These are phyloP conservation scores for Odontothrips loti DNA, from an alignment of 2,888 invertebrate genomes.

Conservation along the genomic window DNA sequence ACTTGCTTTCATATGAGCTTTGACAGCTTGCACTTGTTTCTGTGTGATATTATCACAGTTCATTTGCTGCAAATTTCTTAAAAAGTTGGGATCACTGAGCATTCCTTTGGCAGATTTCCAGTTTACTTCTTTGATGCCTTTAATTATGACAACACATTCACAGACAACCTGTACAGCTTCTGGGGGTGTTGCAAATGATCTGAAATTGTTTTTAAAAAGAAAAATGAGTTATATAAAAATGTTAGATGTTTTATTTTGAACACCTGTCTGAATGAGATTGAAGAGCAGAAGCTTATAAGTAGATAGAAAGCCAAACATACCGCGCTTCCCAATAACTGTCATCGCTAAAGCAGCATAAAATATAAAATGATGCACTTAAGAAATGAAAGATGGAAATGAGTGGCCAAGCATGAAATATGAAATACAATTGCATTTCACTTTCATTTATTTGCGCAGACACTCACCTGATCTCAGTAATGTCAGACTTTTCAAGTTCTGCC, in stretches of 20 bases:
- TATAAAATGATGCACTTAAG: too few relatives aligned
- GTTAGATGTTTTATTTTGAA: not conserved
- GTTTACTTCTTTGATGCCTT: conserved; percentile 75
- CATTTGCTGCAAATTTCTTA: conserved; percentile 76
- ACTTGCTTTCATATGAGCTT: conserved; percentile 63
- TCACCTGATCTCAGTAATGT: conserved; percentile 79
- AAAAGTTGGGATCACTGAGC: conserved; percentile 87
- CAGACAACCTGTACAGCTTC: conserved; percentile 85
- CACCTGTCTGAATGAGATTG: not conserved
- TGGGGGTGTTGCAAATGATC: conserved; percentile 87
- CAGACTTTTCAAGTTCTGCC: conserved; percentile 77
- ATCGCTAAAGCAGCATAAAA: conserved; percentile 1
- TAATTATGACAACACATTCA: conserved; percentile 82
- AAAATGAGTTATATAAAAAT: not conserved
- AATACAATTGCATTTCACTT: not conserved
- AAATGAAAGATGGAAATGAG: too few relatives aligned
- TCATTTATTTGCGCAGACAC: conserved; percentile 36
- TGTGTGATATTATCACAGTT: conserved; percentile 73
- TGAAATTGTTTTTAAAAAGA: conserved; percentile 39
- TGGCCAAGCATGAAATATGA: not conserved
- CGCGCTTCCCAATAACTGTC: not conserved
- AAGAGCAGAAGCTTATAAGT: not conserved
- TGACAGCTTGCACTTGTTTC: conserved; percentile 65
- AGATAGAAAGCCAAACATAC: not conserved
- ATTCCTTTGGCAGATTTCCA: conserved; percentile 90